A percentile compares a stretch with the other conserved stretches of the same genome.
Conservation (phyloP, 1,140 invertebrate species). For the Hyles vespertilio region DNA sequence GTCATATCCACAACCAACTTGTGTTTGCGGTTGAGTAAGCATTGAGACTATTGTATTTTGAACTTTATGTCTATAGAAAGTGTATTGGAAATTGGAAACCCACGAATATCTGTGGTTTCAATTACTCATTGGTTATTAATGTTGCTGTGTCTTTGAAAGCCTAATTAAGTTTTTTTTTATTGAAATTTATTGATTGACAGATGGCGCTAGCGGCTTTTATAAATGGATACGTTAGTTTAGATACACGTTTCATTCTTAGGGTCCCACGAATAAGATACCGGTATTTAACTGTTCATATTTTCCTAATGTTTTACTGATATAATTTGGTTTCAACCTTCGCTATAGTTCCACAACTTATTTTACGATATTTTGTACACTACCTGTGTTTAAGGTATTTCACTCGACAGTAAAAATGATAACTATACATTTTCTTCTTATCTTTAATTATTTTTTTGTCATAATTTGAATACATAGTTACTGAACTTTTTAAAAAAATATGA, state of each 20-base stretch:
- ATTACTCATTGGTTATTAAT: conserved; percentile 28
- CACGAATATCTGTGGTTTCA: conserved; percentile 11
- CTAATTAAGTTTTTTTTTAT: conserved; percentile 71
- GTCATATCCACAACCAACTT: conserved; percentile 51
- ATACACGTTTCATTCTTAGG: conserved; percentile 15
- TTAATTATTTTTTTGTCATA: too few species aligned
- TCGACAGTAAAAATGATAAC: too few species aligned
- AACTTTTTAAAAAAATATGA: too few species aligned
- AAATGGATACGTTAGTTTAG: conserved; percentile 63
- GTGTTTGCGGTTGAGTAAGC: conserved; percentile 14
- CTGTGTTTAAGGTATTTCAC: too few species aligned
- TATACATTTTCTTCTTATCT: too few species aligned
- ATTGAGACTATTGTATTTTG: conserved; percentile 2
- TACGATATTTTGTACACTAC: too few species aligned
- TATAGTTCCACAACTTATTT: too few species aligned
- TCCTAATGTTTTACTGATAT: too few species aligned
- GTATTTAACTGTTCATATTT: too few species aligned
- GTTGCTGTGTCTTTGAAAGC: conserved; percentile 62
- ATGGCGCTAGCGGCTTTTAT: conserved; percentile 66
- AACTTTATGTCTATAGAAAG: conserved; percentile 13
- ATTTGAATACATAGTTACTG: too few species aligned
- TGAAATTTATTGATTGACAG: conserved; percentile 68
- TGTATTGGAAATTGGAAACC: conserved; percentile 8
- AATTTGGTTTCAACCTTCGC: too few species aligned
- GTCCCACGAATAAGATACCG: too few species aligned